Evolutionary conservation across 2,113 vertebrate genomes (phyloP).

Genomic region (Tenebrosternarchus preto): DNA sequence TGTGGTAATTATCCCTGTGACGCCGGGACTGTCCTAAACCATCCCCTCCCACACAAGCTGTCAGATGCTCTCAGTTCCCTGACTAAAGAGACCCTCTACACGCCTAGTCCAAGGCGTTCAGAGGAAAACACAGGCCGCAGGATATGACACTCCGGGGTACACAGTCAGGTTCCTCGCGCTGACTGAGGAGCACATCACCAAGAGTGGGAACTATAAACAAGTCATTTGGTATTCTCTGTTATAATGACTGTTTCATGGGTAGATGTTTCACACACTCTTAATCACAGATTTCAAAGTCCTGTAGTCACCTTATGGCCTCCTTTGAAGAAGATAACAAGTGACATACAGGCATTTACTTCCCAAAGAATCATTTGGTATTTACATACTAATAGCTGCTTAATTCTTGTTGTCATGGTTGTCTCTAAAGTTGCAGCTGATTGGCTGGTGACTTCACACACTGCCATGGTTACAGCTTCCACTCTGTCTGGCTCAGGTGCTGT

Average conservation of each 20-base stretch:
- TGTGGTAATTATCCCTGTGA: constrained; percentile 60
- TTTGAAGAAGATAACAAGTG: neutral
- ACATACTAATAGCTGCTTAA: neutral
- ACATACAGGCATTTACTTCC: neutral
- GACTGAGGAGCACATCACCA: too few species aligned
- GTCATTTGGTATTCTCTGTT: neutral
- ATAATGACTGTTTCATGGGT: neutral
- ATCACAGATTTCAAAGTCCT: neutral
- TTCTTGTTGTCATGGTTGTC: constrained; percentile 15
- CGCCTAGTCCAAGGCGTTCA: neutral
- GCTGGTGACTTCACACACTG: neutral
- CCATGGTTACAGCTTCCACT: neutral
- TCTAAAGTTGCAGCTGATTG: neutral
- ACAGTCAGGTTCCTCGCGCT: neutral
- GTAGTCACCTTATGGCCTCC: neutral
- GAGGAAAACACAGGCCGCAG: neutral
- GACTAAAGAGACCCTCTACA: constrained; percentile 10
- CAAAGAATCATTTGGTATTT: neutral
- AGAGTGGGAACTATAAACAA: neutral
- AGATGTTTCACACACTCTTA: neutral
- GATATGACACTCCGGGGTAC: neutral
- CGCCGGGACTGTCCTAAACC: constrained; percentile 53
- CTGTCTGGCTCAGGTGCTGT: constrained; percentile 81
- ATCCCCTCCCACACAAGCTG: constrained; percentile 50
- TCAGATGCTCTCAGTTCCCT: constrained; percentile 17